phyloP scores from a whole-genome alignment of 2,888 invertebrate species.

The Melinopterus prodromus region DNA sequence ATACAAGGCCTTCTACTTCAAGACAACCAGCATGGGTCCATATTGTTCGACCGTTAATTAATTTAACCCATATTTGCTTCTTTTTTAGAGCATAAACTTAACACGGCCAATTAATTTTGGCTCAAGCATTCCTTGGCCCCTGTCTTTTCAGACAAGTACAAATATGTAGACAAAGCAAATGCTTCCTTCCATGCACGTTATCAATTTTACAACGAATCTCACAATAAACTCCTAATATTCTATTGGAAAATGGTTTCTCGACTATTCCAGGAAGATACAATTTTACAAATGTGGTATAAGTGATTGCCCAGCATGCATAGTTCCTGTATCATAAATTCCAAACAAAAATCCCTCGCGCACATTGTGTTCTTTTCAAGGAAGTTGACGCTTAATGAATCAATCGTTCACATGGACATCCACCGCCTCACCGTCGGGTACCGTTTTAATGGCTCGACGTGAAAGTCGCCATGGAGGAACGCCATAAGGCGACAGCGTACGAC shows the following conservation, averaged over 20 bases:
- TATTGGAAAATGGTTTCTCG: neutral
- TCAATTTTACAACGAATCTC: neutral
- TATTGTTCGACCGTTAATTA: constrained; percentile 4
- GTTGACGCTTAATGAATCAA: neutral
- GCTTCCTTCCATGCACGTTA: too few relatives aligned
- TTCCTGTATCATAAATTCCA: neutral
- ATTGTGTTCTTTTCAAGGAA: neutral
- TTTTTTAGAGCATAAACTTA: neutral
- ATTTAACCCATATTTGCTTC: neutral
- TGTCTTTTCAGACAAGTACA: neutral
- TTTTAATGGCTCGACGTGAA: neutral
- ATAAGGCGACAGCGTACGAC: neutral
- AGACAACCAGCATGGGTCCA: neutral
- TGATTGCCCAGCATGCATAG: neutral
- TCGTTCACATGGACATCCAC: neutral
- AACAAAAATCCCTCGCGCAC: neutral
- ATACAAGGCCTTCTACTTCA: neutral
- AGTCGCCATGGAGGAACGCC: neutral
- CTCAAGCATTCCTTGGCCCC: neutral
- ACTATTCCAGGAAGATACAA: too few relatives aligned
- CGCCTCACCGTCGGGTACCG: neutral
- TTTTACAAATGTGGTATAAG: too few relatives aligned
- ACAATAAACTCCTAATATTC: too few relatives aligned
- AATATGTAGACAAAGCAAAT: too few relatives aligned
- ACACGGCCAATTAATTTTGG: neutral